phyloP scores from a whole-genome alignment of 2,113 vertebrate genomes.

The Oreochromis aureus region DNA sequence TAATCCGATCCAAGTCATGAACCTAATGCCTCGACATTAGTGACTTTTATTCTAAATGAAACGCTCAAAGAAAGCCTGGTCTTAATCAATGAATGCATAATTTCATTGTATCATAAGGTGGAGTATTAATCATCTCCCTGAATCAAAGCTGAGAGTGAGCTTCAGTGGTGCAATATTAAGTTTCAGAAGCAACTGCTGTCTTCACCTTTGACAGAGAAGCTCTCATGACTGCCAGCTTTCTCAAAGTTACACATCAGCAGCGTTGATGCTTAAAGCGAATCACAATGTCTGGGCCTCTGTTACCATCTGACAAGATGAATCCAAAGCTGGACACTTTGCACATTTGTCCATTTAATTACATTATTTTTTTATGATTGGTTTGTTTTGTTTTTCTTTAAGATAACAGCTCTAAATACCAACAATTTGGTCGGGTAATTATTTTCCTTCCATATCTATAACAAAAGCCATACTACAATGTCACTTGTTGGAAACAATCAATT shows the following conservation, averaged over 20 bases:
- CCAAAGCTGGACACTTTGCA: not conserved
- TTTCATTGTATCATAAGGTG: not conserved
- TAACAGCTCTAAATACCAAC: not conserved
- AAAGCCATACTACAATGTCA: not conserved
- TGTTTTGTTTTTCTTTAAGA: not conserved
- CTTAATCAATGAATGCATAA: not conserved
- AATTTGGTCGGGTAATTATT: not conserved
- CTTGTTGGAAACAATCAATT: not conserved
- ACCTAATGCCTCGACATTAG: not conserved
- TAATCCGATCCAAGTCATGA: not conserved
- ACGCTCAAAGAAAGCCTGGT: not conserved
- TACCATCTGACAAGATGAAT: not conserved
- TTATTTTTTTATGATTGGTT: not conserved
- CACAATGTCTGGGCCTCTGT: constrained; percentile 4
- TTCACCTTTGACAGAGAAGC: constrained; percentile 9
- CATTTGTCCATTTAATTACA: not conserved
- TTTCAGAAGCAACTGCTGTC: not conserved
- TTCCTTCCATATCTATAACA: not conserved
- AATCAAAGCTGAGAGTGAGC: not conserved
- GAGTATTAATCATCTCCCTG: not conserved
- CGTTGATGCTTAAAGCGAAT: not conserved
- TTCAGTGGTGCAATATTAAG: not conserved
- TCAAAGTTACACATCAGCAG: constrained; percentile 49
- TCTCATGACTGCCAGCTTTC: constrained; percentile 44
- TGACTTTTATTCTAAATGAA: not conserved